These are phyloP conservation scores for Vollenhovia emeryi DNA, from an alignment of 1,140 invertebrate genomes.

Conservation along the genomic window DNA sequence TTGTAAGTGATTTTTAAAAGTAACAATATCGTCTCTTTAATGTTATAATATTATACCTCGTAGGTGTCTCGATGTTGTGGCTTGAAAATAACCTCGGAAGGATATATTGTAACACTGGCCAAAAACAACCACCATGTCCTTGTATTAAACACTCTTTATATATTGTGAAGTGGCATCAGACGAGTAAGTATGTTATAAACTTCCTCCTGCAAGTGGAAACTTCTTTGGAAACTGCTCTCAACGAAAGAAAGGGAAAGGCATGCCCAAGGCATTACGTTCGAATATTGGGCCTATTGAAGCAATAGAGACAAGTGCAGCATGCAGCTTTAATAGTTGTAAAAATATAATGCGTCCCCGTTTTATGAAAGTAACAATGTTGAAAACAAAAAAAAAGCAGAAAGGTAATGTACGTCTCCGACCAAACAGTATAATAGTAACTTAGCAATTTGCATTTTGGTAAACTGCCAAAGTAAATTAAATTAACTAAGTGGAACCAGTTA, in stretches of 20 bases:
- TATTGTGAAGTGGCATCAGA: constrained; percentile 89
- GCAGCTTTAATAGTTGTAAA: constrained; percentile 79
- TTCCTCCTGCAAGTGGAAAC: constrained; percentile 71
- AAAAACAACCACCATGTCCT: constrained; percentile 99
- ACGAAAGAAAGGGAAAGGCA: constrained; percentile 76
- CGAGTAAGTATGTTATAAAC: constrained; percentile 71
- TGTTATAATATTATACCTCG: constrained; percentile 33
- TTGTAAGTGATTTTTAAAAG: not conserved
- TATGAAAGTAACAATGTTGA: constrained; percentile 77
- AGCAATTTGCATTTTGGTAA: constrained; percentile 82
- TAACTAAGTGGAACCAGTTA: constrained; percentile 73
- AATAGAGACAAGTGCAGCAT: constrained; percentile 80
- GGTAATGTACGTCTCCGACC: constrained; percentile 77
- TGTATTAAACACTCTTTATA: constrained; percentile 97
- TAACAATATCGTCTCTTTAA: not conserved
- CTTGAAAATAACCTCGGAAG: constrained; percentile 98
- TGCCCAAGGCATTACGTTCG: constrained; percentile 68
- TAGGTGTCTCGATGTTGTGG: constrained; percentile 98
- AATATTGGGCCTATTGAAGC: constrained; percentile 83
- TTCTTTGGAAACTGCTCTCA: constrained; percentile 74
- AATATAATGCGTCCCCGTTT: constrained; percentile 80
- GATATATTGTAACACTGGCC: constrained; percentile 97
- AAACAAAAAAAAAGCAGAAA: constrained; percentile 68
- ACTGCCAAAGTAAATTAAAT: constrained; percentile 80
- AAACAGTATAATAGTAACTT: constrained; percentile 80